Base-by-base conservation (phyloP, 2,888 invertebrate genomes). In the Chalcosyrphus nemorum region DNA sequence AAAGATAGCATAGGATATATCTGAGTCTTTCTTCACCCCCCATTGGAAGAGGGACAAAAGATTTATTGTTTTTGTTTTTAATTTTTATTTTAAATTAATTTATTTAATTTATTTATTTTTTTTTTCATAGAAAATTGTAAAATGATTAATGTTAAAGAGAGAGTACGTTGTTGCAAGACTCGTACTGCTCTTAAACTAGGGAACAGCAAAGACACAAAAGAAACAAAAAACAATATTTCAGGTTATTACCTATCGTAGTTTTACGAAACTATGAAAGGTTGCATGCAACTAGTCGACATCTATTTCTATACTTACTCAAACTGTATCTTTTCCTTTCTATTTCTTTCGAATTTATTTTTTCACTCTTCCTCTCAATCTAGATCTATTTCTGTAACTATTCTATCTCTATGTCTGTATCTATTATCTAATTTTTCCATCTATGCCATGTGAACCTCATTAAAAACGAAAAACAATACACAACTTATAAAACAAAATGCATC, bases 31-130 rank as follows among this genome's bases (percentile, higher is more conserved):
- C 32, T 59, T 21, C 47, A n/a, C n/a, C n/a, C n/a, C n/a, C n/a
- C n/a, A 47, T 35, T 72, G 71, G 29, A 29, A 7, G 5, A 1
- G 19, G 68, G 63, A 57, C 35, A 45, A 54, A 56, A 15, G 72
- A 72, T 52, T 63, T 57, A 65, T 61, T 66, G 87, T 87, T 87
- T 88, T 88, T 88, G 87, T 88, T 88, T 89, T 88, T 74, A 88
- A 87, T 87, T 80, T 81, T 88, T 89, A 88, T 87, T 89, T 89
- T 90, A 88, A 89, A 88, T 89, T 89, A 90, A 90, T 90, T 90
- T 90, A 90, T 89, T 89, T 90, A 90, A 90, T 89, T 89, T 89
- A 89, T 89, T 89, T 88, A 88, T 85, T 88, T 88, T 76, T 74
- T 86, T 85, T 86, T 86, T 81, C 57, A 45, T 43, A 66, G 38